Base-by-base conservation (phyloP, 2,888 invertebrate genomes). In the Euproctis similis region DNA sequence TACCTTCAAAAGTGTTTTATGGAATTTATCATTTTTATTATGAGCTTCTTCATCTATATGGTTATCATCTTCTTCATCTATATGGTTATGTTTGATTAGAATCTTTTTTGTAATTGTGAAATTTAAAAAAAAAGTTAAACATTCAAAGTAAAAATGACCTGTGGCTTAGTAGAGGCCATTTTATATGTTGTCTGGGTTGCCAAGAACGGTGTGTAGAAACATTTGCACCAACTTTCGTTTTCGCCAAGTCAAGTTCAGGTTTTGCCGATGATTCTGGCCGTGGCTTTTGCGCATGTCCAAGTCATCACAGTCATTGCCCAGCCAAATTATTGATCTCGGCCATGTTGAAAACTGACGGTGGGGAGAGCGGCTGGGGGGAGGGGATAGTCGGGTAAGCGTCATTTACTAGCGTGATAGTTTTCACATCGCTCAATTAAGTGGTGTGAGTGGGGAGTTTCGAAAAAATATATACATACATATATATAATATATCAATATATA, bases 221-320 rank as follows among this genome's bases (percentile, higher is more conserved):
- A 81, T 80, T 72, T 60, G 62, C 67, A 57, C 65, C 62, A 69
- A 81, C 84, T 82, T 82, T 82, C 84, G 70, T 81, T 84, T 82
- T 81, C 84, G 75, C 53, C 73, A 81, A 82, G 80, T 81, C 84
- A 84, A 84, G 82, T 84, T 82, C 82, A 82, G 77, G 61, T 75
- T 76, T 78, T 76, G 67, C 60, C 74, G 75, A 78, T 78, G 81
- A 80, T 61, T 78, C 64, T 50, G 39, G 37, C 37, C 33, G 56
- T 47, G 34, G 28, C 38, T 40, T 56, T 25, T 62, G 76, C 84
- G 84, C 81, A 78, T 80, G 81, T 62, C 64, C 66, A 58, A 80
- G 67, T 84, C 84, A 85, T 81, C 84, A 71, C 80, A 82, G 78
- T 85, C 82, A 85, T 85, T 75, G 85, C 81, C 80, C 80, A 77